Evolutionary conservation across 2,888 invertebrate genomes (phyloP), one percentile per base, ranked within the genome.

Genomic region (Agrilus cyanescens): DNA sequence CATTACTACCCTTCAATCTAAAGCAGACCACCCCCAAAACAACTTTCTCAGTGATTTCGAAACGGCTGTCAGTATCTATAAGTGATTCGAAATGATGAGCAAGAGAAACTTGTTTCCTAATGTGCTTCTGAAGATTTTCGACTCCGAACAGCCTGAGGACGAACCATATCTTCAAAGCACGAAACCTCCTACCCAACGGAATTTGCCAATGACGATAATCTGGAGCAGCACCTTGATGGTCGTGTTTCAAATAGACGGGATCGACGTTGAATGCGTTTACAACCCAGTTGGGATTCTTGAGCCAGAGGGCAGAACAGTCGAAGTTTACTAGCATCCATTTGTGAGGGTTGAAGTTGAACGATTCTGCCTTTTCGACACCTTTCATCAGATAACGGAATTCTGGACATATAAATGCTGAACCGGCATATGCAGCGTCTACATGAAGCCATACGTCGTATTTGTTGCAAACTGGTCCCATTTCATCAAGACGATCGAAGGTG

Each of bases 241-340:
- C 90, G 61, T 98, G 95, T 62, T 95, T 93, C 48, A 98, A 71
- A 59, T 98, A 98, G 0, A 96, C 71, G 0, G 97, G 97, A 67
- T 98, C 96, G 0, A 98, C 96, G 53, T 94, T 96, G 66, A 98
- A 89, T 0, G 97, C 95, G 57, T 93, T 85, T 0, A 95, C 86
- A 42, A 98, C 77, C 74, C 88, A 86, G 38, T 82, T 77, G 48
- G 89, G 88, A 59, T 89, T 80, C 58, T 87, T 89, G 4, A 90
- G 71, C 97, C 97, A 98, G 87, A 98, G 85, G 1, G 96, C 84
- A 10, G 97, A 97, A 62, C 97, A 98, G 67, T 98, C 98, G 57
- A 97, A 98, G 66, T 94, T 97, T n/a, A 97, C 91, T 52, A 97
- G 67, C 78, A 98, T 72, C 97, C 97, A 99, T 68, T 99, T 98